Percentiles rank a stretch among this genome's conserved stretches.
phyloP scores from a whole-genome alignment of 1,140 invertebrate genomes.

The Mylabris phalerata region DNA sequence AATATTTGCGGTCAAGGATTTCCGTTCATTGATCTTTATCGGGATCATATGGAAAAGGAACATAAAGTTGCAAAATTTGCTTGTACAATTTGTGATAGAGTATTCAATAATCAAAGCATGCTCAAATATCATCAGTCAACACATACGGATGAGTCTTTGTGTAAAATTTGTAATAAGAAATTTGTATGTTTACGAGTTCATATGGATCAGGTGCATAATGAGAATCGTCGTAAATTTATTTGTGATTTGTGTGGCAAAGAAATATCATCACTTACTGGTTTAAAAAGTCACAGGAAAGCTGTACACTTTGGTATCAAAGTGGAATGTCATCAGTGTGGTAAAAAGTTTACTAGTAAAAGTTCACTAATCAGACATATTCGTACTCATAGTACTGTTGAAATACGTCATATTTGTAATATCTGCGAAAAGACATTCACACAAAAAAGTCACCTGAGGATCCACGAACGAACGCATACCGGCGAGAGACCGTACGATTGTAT shows the following conservation, averaged over 20 bases:
- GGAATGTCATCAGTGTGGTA: conserved; percentile 68
- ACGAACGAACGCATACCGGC: conserved; percentile 56
- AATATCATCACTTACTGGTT: conserved; percentile 27
- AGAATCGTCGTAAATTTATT: conserved; percentile 20
- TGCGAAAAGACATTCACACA: conserved; percentile 76
- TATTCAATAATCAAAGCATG: conserved; percentile 27
- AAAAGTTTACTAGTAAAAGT: conserved; percentile 59
- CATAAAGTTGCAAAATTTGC: conserved; percentile 39
- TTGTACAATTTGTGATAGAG: conserved; percentile 45
- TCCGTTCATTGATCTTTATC: conserved; percentile 2
- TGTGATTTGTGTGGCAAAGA: conserved; percentile 33
- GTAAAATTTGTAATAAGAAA: conserved; percentile 7
- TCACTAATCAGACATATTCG: conserved; percentile 55
- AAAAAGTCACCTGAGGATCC: conserved; percentile 56
- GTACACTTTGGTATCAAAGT: conserved; percentile 54
- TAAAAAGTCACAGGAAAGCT: conserved; percentile 32
- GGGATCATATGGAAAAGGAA: conserved; percentile 24
- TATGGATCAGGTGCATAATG: conserved; percentile 25
- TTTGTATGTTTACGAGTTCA: conserved; percentile 32
- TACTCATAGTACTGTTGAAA: conserved; percentile 55
- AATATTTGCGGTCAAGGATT: conserved; percentile 27
- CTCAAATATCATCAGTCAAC: conserved; percentile 11
- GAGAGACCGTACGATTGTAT: conserved; percentile 67
- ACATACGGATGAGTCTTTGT: too few relatives aligned
- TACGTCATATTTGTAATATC: conserved; percentile 57